These are phyloP conservation scores for Drosophila bunnanda DNA, from an alignment of 2,888 invertebrate genomes.

Conservation along the genomic window DNA sequence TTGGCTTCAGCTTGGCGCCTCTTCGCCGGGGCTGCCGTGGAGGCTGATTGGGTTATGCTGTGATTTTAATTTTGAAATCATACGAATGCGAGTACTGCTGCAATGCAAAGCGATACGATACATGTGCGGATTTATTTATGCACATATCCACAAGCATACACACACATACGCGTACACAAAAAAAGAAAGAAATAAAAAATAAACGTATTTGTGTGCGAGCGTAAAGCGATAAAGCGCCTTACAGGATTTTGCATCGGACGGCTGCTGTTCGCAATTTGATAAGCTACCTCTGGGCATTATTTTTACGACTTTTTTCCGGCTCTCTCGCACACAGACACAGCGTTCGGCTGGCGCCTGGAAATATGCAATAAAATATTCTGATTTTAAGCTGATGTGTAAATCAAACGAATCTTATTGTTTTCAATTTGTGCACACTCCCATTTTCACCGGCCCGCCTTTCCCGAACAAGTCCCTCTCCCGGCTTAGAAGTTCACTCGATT, in stretches of 20 bases:
- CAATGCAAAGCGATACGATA: conserved; percentile 59
- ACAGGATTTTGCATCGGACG: conserved; percentile 75
- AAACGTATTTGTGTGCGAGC: conserved; percentile 22
- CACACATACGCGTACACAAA: conserved; percentile 12
- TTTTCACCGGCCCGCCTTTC: background rate
- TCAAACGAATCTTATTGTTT: conserved; percentile 74
- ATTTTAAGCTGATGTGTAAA: conserved; percentile 76
- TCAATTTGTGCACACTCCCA: conserved; percentile 37
- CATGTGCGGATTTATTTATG: conserved; percentile 75
- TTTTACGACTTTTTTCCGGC: conserved; percentile 70
- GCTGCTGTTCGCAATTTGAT: conserved; percentile 77
- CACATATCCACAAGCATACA: conserved; percentile 19
- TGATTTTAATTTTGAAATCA: conserved; percentile 78
- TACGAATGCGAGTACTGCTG: conserved; percentile 55
- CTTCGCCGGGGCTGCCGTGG: conserved; percentile 10
- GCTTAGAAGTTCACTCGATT: conserved; percentile 18
- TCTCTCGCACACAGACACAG: conserved; percentile 26
- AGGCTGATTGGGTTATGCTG: conserved; percentile 75
- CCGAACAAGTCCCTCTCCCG: background rate
- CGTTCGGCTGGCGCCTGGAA: conserved; percentile 49
- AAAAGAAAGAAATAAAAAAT: background rate
- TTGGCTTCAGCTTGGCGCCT: conserved; percentile 35
- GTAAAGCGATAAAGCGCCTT: conserved; percentile 73
- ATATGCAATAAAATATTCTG: conserved; percentile 75
- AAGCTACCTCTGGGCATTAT: conserved; percentile 76